Evolutionary conservation across 2,113 vertebrate species (phyloP).

Genomic region (Syngnathus scovelli): DNA sequence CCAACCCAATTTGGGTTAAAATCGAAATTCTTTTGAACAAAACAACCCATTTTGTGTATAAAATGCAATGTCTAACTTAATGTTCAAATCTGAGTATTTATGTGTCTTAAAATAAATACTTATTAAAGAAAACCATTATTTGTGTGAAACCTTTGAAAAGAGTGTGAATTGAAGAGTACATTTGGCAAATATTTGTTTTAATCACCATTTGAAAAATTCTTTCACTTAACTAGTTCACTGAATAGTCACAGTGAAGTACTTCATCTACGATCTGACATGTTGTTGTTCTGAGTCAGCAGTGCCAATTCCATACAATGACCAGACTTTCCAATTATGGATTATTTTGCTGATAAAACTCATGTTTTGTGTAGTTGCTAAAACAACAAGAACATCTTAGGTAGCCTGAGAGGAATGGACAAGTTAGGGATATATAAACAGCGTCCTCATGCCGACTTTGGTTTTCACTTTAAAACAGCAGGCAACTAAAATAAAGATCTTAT

Average conservation of each 20-base stretch:
- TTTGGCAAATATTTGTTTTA: not conserved
- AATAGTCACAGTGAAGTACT: not conserved
- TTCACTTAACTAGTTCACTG: not conserved
- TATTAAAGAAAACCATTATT: no score
- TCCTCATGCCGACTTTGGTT: conserved; percentile 53
- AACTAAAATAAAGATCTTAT: conserved; percentile 30
- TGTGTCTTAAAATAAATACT: no score
- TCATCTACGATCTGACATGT: not conserved
- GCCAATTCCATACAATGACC: not conserved
- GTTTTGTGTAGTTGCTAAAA: not conserved
- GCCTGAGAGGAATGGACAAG: conserved; percentile 35
- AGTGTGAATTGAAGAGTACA: not conserved
- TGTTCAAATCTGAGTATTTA: no score
- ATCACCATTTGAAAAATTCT: not conserved
- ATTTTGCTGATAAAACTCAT: not conserved
- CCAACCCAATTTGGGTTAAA: no score
- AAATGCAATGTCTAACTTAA: no score
- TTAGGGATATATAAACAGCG: conserved; percentile 16
- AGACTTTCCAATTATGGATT: not conserved
- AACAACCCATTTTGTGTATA: no score
- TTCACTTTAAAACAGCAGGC: conserved; percentile 27
- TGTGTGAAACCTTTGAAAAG: not conserved
- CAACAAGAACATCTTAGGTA: not conserved
- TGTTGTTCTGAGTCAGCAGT: not conserved
- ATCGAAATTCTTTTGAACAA: no score